Percentiles rank a stretch among this genome's conserved stretches.
phyloP scores from a whole-genome alignment of 2,888 invertebrate genomes.

The Epinotia nisella region DNA sequence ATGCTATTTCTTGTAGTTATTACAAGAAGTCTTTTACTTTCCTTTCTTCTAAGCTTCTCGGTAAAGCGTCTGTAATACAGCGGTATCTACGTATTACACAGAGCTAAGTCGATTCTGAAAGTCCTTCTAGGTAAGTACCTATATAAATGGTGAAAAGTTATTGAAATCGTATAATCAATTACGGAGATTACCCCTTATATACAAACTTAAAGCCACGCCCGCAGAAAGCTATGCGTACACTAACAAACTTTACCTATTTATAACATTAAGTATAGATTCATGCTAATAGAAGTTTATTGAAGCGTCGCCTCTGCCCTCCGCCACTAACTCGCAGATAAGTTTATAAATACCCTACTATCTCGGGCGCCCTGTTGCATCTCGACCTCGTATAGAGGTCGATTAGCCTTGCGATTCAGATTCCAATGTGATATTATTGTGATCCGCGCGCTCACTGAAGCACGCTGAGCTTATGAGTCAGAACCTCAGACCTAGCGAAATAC shows the following conservation, averaged over 20 bases:
- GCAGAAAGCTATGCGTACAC: too few relatives aligned
- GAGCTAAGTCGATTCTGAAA: too few relatives aligned
- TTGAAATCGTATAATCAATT: too few relatives aligned
- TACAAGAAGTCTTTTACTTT: constrained; percentile 46
- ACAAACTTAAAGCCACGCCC: too few relatives aligned
- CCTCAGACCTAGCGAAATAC: too few relatives aligned
- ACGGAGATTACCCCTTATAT: too few relatives aligned
- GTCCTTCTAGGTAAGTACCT: too few relatives aligned
- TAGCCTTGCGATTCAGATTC: not conserved
- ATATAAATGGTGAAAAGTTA: too few relatives aligned
- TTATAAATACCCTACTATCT: constrained; percentile 12
- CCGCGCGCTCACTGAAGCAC: not conserved
- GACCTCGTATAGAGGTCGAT: not conserved
- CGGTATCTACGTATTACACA: too few relatives aligned
- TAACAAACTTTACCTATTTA: too few relatives aligned
- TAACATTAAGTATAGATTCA: not conserved
- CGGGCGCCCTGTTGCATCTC: constrained; percentile 8
- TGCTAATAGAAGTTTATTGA: not conserved
- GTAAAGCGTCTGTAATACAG: too few relatives aligned
- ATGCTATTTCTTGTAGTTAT: constrained; percentile 53
- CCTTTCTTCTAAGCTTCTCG: not conserved
- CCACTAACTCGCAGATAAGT: constrained; percentile 1
- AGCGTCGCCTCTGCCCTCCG: not conserved
- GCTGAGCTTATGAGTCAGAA: not conserved
- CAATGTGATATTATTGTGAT: not conserved